These are phyloP conservation scores for Deroptyus accipitrinus DNA, from an alignment of 2,113 vertebrate species.

Conservation along the genomic window DNA sequence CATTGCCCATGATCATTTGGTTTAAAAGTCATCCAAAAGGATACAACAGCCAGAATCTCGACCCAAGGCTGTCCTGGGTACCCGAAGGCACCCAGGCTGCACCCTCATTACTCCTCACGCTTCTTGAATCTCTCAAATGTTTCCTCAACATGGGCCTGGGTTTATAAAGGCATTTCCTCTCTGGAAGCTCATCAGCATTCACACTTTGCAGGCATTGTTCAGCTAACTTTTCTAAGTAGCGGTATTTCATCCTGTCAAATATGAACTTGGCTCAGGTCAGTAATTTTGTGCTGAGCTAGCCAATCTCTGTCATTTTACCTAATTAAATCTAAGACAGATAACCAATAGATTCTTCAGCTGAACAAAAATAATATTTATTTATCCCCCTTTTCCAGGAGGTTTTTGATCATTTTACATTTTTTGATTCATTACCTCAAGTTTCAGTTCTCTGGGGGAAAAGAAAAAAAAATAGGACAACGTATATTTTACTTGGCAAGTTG, in stretches of 20 bases:
- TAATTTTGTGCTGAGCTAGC: conserved; percentile 8
- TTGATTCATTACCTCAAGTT: not conserved
- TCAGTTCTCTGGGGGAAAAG: not conserved
- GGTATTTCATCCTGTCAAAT: conserved; percentile 14
- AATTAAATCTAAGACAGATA: conserved; percentile 14
- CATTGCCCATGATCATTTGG: not conserved
- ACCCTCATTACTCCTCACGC: not conserved
- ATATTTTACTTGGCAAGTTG: not conserved
- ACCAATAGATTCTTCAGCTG: not conserved
- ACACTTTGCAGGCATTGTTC: not conserved
- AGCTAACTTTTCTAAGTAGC: not conserved
- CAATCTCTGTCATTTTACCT: not conserved
- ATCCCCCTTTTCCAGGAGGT: not conserved
- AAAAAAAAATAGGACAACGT: not conserved
- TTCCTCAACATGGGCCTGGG: not conserved
- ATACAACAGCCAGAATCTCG: not conserved
- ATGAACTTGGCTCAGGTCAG: not conserved
- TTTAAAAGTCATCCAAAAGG: not conserved
- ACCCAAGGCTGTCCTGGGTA: not conserved
- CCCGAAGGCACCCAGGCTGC: not conserved
- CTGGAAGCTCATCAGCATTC: not conserved
- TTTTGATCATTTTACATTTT: not conserved
- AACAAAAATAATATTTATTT: not conserved
- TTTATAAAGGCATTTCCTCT: not conserved
- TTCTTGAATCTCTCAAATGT: not conserved